Conservation (phyloP, 2,113 vertebrate species). For the Hipposideros armiger region DNA sequence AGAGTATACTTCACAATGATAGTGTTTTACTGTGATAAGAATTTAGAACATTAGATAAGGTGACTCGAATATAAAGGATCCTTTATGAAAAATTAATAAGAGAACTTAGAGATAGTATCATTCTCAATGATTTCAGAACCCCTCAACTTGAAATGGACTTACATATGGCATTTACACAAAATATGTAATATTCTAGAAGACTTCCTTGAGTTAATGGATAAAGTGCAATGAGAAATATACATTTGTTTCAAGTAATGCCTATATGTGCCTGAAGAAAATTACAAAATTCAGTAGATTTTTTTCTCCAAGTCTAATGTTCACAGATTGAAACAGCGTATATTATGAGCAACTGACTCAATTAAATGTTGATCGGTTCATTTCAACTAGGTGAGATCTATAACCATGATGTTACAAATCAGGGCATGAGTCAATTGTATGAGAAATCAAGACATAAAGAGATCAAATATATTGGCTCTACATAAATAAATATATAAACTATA, state of each 20-base stretch:
- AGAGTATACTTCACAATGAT: neutral
- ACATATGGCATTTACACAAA: neutral
- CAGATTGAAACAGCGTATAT: neutral
- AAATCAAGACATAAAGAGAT: neutral
- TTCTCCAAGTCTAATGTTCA: neutral
- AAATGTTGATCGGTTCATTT: neutral
- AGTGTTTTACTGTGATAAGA: neutral
- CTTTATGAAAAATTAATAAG: neutral
- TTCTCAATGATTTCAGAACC: conserved; percentile 16
- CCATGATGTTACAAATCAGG: neutral
- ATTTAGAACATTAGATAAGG: neutral
- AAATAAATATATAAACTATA: neutral
- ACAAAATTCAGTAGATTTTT: neutral
- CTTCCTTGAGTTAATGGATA: neutral
- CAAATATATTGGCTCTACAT: neutral
- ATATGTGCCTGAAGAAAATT: neutral
- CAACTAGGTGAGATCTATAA: neutral
- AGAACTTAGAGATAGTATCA: neutral
- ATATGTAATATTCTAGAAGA: neutral
- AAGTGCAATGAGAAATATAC: neutral
- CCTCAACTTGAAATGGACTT: neutral
- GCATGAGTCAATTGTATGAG: neutral
- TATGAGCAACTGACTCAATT: neutral
- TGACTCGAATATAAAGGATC: neutral
- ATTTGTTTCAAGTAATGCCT: neutral